A percentile compares a stretch with the other conserved stretches of the same genome.
phyloP scores from a whole-genome alignment of 1,140 invertebrate species.

The Maconellicoccus hirsutus region DNA sequence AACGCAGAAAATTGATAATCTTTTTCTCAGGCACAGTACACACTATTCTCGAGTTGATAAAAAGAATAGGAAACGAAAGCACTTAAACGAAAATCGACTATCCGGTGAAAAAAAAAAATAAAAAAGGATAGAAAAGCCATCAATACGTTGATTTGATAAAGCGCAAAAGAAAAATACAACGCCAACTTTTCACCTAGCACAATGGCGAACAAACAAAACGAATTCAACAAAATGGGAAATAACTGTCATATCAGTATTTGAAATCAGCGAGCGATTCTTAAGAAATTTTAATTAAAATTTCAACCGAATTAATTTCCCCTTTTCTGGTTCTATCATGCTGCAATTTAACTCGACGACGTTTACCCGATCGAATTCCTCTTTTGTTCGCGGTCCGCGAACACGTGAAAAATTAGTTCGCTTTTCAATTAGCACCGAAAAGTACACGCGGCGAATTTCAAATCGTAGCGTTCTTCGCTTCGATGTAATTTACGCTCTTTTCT shows the following conservation, averaged over 20 bases:
- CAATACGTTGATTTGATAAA: slow-evolving; percentile 16
- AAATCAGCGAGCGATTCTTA: neutral
- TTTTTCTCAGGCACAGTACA: neutral
- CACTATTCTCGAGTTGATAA: slow-evolving; percentile 2
- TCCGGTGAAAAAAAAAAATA: neutral
- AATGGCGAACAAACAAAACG: slow-evolving; percentile 15
- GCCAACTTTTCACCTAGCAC: neutral
- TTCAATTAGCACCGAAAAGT: no score
- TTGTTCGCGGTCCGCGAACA: no score
- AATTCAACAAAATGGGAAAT: slow-evolving; percentile 10
- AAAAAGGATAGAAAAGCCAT: neutral
- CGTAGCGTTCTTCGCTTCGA: no score
- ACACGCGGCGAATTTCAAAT: no score
- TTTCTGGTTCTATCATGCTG: neutral
- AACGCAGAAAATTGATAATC: slow-evolving; percentile 9
- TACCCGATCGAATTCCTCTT: no score
- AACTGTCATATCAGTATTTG: neutral
- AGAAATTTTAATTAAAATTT: slow-evolving; percentile 4
- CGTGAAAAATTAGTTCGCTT: no score
- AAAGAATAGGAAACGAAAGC: slow-evolving; percentile 16
- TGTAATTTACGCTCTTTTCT: no score
- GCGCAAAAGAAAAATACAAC: slow-evolving; percentile 12
- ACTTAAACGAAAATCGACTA: slow-evolving; percentile 19
- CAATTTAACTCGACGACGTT: no score
- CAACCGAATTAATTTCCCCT: neutral